phyloP scores from a whole-genome alignment of 1,140 invertebrate species.

The Globodera ellingtonae region DNA sequence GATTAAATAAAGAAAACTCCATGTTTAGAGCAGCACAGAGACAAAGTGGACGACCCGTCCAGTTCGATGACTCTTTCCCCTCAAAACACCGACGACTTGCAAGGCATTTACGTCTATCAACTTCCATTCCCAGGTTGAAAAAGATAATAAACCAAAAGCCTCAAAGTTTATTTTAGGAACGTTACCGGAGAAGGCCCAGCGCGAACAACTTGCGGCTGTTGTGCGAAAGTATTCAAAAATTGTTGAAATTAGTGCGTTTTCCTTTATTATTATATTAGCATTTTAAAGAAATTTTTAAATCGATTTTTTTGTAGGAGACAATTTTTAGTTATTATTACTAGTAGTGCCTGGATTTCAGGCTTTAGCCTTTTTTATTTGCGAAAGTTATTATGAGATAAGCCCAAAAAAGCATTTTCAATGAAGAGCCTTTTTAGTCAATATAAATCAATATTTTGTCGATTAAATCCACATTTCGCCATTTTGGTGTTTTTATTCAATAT shows the following conservation, averaged over 20 bases:
- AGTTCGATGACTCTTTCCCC: neutral
- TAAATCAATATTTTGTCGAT: too few relatives aligned
- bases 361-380: too few relatives aligned
- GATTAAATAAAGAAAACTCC: neutral
- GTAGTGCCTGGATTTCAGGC: too few relatives aligned
- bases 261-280: neutral
- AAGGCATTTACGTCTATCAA: constrained; percentile 31
- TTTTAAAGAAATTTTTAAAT: too few relatives aligned
- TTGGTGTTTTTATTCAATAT: too few relatives aligned
- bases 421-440: too few relatives aligned
- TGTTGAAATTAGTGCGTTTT: constrained; percentile 9
- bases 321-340: too few relatives aligned
- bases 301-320: too few relatives aligned
- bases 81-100: neutral
- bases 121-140: constrained; percentile 19
- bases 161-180: neutral
- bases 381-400: too few relatives aligned
- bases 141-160: neutral
- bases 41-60: constrained; percentile 9
- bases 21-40: constrained; percentile 3
- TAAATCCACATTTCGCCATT: too few relatives aligned
- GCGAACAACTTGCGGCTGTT: constrained; percentile 25
- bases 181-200: constrained; percentile 13
- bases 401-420: too few relatives aligned
- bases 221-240: constrained; percentile 30